A percentile compares a stretch with the other conserved stretches of the same genome.
Conservation (phyloP, 1,140 invertebrate genomes). For the Drosophila baimaii region DNA sequence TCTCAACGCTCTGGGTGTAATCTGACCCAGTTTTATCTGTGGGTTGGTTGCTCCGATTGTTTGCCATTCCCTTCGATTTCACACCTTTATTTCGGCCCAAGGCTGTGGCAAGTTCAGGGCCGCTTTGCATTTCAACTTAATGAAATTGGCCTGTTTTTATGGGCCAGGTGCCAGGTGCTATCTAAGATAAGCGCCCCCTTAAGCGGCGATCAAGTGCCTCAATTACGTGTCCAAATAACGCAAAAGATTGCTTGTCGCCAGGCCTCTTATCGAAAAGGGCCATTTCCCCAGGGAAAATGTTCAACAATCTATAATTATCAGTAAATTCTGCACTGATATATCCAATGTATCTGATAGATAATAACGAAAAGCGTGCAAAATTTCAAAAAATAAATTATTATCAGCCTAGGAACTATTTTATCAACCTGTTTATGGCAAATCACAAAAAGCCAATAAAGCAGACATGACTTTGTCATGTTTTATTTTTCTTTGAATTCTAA, state of each 20-base stretch:
- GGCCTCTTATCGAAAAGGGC: slow-evolving; percentile 47
- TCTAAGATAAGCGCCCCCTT: slow-evolving; percentile 31
- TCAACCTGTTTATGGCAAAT: slow-evolving; percentile 13
- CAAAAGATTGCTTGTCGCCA: slow-evolving; percentile 58
- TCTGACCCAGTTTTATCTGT: slow-evolving; percentile 64
- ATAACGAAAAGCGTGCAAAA: slow-evolving; percentile 8
- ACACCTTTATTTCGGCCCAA: slow-evolving; percentile 44
- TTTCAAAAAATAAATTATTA: slow-evolving; percentile 6
- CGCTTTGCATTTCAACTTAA: slow-evolving; percentile 34
- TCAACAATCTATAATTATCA: slow-evolving; percentile 20
- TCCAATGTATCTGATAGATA: slow-evolving; percentile 21
- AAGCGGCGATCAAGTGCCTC: slow-evolving; percentile 34
- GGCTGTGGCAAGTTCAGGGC: slow-evolving; percentile 55
- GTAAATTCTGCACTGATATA: background rate
- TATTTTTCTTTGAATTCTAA: slow-evolving; percentile 5
- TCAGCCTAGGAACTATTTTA: background rate
- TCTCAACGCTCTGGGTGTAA: slow-evolving; percentile 51
- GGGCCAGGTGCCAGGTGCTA: slow-evolving; percentile 23
- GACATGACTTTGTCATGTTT: background rate
- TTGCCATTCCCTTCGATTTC: slow-evolving; percentile 37
- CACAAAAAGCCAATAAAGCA: slow-evolving; percentile 9
- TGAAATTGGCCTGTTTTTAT: slow-evolving; percentile 40
- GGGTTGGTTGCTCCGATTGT: slow-evolving; percentile 9
- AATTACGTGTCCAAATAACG: slow-evolving; percentile 61
- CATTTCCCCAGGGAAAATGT: background rate